Base-by-base conservation (phyloP, 2,888 invertebrate species). In the Hemaris fuciformis region DNA sequence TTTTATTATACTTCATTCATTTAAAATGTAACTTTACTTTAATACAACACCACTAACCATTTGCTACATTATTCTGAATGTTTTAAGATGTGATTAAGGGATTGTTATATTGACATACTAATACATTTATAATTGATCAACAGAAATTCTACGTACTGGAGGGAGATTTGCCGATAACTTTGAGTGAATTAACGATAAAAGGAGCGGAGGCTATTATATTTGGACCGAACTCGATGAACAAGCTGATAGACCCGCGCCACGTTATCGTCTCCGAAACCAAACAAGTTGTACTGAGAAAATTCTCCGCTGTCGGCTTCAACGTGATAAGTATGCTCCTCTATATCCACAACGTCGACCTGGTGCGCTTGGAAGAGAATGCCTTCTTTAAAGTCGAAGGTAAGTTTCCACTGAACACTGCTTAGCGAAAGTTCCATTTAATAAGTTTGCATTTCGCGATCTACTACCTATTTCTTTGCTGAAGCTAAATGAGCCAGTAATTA, bases 291-390 rank as follows among this genome's bases (percentile, higher is more conserved):
- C 89, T 96, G 66, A 93, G 93, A 71, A 90, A 91, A 62, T 92
- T 93, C 71, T 93, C 95, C 7, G 95, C 95, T 69, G 89, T 93
- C 74, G 93, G 94, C 74, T 82, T 95, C 60, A 93, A 93, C 72
- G 93, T 94, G 5, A 88, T 94, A 65, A 94, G 93, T 83, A 92
- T 94, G 42, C 89, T 93, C 62, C 85, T 95, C 63, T 94, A 95
- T 73, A 92, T 95, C 57, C 87, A 93, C 64, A 89, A 93, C 73
- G 95, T 95, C 83, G 93, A 93, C 71, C 82, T 89, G 59, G 88
- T 95, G 53, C 85, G 93, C 15, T 88, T 96, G 62, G 95, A 95
- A 81, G 93, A 93, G 67, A 93, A 91, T 66, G 93, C 95, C 22
- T 96, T 96, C 78, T 92, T 91, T 72, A 94, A 94, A 66, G 93